A percentile compares a stretch with the other conserved stretches of the same genome.
Evolutionary conservation across 2,113 vertebrate genomes (phyloP).

Genomic region (Eurypyga helias): DNA sequence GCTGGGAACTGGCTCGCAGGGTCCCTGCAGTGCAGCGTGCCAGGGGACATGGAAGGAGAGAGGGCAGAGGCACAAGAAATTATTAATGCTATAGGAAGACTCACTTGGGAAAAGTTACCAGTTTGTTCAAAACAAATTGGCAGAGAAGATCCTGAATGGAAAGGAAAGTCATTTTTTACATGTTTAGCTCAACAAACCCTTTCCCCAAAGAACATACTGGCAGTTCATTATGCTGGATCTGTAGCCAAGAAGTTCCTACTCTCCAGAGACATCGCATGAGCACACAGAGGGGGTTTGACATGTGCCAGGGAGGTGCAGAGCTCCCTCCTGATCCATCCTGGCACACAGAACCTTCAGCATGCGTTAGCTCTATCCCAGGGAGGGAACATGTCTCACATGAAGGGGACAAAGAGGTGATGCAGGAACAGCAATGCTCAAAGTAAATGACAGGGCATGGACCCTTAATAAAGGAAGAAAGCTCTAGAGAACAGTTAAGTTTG

Average conservation of each 20-base stretch:
- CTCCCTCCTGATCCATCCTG: background rate
- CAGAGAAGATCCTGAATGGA: background rate
- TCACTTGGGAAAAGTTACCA: background rate
- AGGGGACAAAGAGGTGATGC: background rate
- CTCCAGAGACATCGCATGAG: background rate
- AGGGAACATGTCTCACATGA: background rate
- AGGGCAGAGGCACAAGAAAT: background rate
- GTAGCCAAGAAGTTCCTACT: background rate
- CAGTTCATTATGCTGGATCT: background rate
- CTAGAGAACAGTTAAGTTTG: background rate
- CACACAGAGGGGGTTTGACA: background rate
- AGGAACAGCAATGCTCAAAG: background rate
- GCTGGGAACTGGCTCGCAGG: background rate
- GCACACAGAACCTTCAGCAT: accelerated
- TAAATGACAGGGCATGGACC: background rate
- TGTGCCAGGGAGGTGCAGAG: accelerated
- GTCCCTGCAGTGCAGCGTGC: background rate
- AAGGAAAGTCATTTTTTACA: background rate
- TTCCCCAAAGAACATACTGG: background rate
- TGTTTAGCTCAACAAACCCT: background rate
- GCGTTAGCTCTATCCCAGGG: background rate
- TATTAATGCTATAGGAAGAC: background rate
- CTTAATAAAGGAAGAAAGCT: background rate
- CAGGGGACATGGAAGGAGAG: background rate
- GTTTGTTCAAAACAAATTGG: background rate